Evolutionary conservation across 92 coral and sea anemone genomes (phyloP).

Genomic region (Umimayanthus kanabou): DNA sequence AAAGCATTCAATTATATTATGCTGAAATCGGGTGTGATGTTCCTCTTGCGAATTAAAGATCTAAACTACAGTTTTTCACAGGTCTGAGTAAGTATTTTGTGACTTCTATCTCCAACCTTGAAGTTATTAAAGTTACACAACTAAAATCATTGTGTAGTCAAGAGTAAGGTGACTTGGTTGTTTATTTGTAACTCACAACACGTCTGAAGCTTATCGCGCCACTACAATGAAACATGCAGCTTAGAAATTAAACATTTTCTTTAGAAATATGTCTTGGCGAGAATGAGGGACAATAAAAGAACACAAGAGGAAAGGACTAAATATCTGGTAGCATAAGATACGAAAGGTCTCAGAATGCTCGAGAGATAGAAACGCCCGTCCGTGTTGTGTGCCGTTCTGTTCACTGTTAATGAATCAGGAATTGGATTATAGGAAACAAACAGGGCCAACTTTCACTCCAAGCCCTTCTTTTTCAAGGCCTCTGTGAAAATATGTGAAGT

Average conservation of each 20-base stretch:
- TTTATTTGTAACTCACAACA: slow-evolving; percentile 8
- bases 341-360: neutral
- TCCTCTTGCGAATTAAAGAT: too few relatives aligned
- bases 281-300: neutral
- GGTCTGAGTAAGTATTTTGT: neutral
- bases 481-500: slow-evolving; percentile 52
- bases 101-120: neutral
- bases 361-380: neutral
- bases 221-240: neutral
- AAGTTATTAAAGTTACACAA: neutral
- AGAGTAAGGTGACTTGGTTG: neutral
- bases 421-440: slow-evolving; percentile 47
- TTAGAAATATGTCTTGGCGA: neutral
- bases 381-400: neutral
- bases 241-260: neutral
- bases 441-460: slow-evolving; percentile 61
- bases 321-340: neutral
- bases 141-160: neutral
- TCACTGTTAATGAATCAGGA: neutral
- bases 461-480: slow-evolving; percentile 57
- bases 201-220: neutral
- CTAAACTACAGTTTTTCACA: too few relatives aligned
- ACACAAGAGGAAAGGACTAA: neutral
- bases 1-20: neutral
- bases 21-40: neutral